Conservation (phyloP, 2,113 vertebrate genomes). For the Agapornis roseicollis region DNA sequence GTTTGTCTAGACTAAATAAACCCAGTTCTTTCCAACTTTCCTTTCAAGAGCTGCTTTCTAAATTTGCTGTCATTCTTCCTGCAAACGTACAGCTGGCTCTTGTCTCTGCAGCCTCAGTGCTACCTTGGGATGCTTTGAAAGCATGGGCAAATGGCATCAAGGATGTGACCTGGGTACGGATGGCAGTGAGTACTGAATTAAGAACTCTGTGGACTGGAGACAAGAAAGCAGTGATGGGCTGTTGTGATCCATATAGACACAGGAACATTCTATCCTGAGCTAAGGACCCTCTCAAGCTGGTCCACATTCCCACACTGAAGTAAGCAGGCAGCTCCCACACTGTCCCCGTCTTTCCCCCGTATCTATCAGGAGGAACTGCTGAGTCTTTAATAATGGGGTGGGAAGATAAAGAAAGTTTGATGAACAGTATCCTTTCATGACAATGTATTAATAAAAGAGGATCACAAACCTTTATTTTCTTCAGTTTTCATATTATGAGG, state of each 20-base stretch:
- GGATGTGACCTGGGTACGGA: accelerated
- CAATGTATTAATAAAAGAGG: background rate
- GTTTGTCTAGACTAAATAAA: background rate
- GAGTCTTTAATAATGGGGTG: background rate
- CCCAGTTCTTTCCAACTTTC: background rate
- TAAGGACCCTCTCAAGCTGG: background rate
- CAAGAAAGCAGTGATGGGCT: background rate
- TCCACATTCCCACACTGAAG: background rate
- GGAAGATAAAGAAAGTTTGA: background rate
- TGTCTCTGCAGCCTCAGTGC: background rate
- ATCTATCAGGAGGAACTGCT: background rate
- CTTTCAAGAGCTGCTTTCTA: background rate
- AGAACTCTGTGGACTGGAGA: background rate
- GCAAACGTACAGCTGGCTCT: background rate
- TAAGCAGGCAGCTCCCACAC: background rate
- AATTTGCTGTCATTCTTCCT: background rate
- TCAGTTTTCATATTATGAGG: background rate
- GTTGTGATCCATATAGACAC: accelerated
- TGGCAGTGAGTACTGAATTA: background rate
- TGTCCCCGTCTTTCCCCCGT: background rate
- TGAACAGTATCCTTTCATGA: background rate
- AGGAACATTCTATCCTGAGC: accelerated
- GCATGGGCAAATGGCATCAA: background rate
- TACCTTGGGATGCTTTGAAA: background rate
- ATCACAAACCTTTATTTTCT: background rate